Evolutionary conservation across 2,888 invertebrate species (phyloP).

Genomic region (Eristalinus aeneus): DNA sequence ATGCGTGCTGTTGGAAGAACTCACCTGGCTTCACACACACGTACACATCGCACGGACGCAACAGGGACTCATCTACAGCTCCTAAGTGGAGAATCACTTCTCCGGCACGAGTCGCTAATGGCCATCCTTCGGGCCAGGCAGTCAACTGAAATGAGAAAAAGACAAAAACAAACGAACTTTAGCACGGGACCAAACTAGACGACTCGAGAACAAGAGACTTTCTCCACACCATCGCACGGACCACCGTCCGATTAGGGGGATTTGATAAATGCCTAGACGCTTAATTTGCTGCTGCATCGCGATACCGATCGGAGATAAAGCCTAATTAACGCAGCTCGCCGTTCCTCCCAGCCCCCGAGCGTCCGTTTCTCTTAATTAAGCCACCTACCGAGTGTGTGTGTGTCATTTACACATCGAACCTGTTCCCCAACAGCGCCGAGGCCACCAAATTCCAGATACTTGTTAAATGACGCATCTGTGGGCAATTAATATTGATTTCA

Average conservation of each 20-base stretch:
- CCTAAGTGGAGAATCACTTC: constrained; percentile 85
- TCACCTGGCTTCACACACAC: constrained; percentile 82
- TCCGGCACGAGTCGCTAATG: constrained; percentile 83
- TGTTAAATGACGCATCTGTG: constrained; percentile 23
- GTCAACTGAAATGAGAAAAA: constrained; percentile 82
- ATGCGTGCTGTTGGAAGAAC: not conserved
- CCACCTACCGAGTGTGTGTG: constrained; percentile 55
- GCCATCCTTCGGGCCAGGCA: constrained; percentile 85
- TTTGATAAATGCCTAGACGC: constrained; percentile 48
- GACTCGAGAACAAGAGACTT: constrained; percentile 16
- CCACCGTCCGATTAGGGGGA: constrained; percentile 35
- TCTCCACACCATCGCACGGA: constrained; percentile 25
- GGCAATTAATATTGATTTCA: constrained; percentile 59
- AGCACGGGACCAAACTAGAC: not conserved
- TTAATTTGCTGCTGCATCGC: constrained; percentile 40
- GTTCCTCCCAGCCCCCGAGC: not conserved
- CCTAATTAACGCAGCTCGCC: constrained; percentile 50
- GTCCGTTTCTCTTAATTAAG: constrained; percentile 38
- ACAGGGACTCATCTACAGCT: constrained; percentile 83
- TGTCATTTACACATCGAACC: not conserved
- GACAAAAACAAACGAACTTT: constrained; percentile 35
- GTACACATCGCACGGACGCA: constrained; percentile 85
- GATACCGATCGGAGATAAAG: constrained; percentile 37
- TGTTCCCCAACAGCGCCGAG: not conserved
- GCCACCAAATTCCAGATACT: not conserved